Evolutionary conservation across 2,113 vertebrate species (phyloP).

Genomic region (Ovis canadensis): DNA sequence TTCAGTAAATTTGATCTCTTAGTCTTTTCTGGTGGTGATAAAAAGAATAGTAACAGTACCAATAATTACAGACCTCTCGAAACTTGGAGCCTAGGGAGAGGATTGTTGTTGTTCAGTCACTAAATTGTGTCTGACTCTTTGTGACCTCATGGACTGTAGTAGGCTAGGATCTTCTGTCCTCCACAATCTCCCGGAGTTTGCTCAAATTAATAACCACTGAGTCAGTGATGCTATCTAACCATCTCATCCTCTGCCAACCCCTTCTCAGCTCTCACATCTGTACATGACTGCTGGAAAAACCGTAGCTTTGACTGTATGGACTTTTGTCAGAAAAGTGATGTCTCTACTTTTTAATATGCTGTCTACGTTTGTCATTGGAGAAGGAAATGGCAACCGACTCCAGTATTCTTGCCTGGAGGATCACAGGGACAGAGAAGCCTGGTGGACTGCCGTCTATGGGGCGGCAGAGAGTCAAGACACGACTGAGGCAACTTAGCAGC

Average conservation of each 20-base stretch:
- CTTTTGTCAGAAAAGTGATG: background rate
- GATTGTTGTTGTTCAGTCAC: background rate
- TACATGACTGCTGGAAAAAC: background rate
- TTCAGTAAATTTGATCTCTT: background rate
- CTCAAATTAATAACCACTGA: background rate
- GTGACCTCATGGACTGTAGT: background rate
- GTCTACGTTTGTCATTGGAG: background rate
- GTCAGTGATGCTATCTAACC: background rate
- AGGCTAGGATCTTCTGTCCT: background rate
- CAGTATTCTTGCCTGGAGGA: background rate
- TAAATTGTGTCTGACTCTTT: background rate
- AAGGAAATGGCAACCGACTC: background rate
- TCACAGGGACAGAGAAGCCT: background rate
- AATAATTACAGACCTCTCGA: conserved; percentile 1
- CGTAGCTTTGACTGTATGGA: background rate
- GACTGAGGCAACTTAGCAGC: background rate
- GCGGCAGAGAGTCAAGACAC: background rate
- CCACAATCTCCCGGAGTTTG: background rate
- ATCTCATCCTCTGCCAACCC: background rate
- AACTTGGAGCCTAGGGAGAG: background rate
- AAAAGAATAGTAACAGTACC: background rate
- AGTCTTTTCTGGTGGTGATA: background rate
- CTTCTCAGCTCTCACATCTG: background rate
- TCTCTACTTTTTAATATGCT: background rate
- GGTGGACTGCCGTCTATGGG: background rate